Conservation (phyloP, 64 coral and sea anemone species). For the Astreopora myriophthalma region DNA sequence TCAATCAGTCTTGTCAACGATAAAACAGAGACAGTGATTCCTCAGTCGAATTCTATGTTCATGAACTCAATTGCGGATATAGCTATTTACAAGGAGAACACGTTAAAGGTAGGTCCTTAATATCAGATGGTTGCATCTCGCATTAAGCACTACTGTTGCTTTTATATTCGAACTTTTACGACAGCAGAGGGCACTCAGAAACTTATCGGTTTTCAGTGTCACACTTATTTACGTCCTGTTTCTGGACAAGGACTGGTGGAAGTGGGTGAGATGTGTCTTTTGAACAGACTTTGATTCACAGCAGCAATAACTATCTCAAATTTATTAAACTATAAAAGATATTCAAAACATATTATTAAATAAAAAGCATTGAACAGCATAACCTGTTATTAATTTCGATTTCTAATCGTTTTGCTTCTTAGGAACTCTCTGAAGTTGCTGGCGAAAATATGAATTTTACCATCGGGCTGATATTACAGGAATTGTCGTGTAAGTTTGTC, state of each 20-base stretch:
- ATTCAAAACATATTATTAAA: no score
- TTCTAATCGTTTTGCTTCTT: neutral
- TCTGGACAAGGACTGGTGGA: no score
- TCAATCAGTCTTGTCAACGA: slow-evolving; percentile 45
- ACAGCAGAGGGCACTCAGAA: no score
- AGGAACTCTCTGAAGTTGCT: slow-evolving; percentile 30
- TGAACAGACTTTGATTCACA: no score
- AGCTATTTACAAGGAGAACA: slow-evolving; percentile 25
- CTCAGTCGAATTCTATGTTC: neutral
- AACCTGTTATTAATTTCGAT: neutral
- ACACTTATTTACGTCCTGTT: no score
- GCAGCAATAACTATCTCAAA: no score
- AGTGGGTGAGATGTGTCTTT: no score
- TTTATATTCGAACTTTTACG: no score
- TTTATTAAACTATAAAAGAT: no score
- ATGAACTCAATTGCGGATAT: slow-evolving; percentile 25
- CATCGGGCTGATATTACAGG: slow-evolving; percentile 10
- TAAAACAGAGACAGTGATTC: slow-evolving; percentile 8
- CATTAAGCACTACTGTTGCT: no score
- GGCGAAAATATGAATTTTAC: slow-evolving; percentile 49
- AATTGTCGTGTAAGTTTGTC: slow-evolving; percentile 13
- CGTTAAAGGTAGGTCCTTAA: neutral
- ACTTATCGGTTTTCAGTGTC: no score
- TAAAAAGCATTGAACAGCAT: neutral
- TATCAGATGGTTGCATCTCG: neutral